Evolutionary conservation across 2,888 invertebrate species (phyloP).

Genomic region (Anarsia innoxiella): DNA sequence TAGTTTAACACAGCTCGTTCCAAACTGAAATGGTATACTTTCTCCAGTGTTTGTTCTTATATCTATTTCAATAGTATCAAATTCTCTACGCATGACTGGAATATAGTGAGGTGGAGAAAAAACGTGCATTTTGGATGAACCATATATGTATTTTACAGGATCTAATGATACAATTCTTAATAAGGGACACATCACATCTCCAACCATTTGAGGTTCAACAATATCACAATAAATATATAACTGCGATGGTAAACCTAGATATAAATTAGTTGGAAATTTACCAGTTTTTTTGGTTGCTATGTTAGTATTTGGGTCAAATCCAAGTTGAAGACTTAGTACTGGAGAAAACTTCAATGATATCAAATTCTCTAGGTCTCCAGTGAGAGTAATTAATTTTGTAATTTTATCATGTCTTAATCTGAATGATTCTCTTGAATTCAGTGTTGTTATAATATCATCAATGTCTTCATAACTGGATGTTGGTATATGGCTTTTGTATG

Average conservation of each 20-base stretch:
- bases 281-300: conserved; percentile 12
- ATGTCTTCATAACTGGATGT: too few relatives aligned
- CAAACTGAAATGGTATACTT: conserved; percentile 27
- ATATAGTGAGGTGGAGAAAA: conserved; percentile 25
- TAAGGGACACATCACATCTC: conserved; percentile 23
- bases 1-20: too few relatives aligned
- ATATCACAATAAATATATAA: conserved; percentile 21
- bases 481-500: conserved; percentile 20
- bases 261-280: conserved; percentile 19
- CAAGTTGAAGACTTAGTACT: conserved; percentile 19
- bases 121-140: conserved; percentile 23
- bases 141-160: conserved; percentile 21
- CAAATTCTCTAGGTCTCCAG: not conserved
- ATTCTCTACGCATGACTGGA: too few relatives aligned
- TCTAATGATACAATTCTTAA: conserved; percentile 22
- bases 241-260: conserved; percentile 19
- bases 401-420: conserved; percentile 19
- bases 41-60: conserved; percentile 27
- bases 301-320: conserved; percentile 20
- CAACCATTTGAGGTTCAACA: conserved; percentile 19
- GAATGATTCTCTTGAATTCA: too few relatives aligned
- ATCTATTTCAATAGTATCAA: conserved; percentile 29
- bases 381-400: conserved; percentile 12
- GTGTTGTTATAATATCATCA: too few relatives aligned
- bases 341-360: conserved; percentile 10